Percentiles rank a stretch among this genome's conserved stretches.
These are phyloP conservation scores for Enteromius viviparus DNA, from an alignment of 2,797 vertebrate genomes.

Conservation along the genomic window DNA sequence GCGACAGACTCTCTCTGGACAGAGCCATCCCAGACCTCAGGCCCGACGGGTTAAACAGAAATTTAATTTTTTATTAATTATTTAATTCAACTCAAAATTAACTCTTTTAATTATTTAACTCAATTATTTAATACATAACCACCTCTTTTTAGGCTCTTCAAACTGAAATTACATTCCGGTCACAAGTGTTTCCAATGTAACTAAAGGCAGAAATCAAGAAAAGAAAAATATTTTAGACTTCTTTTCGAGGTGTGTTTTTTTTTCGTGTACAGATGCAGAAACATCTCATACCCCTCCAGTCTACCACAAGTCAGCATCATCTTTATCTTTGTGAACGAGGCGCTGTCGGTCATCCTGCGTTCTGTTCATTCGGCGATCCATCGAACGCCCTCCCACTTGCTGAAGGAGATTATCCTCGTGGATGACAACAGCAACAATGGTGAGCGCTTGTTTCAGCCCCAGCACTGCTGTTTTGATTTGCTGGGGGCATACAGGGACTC, in stretches of 20 bases:
- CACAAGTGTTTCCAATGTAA: neutral
- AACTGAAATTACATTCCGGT: neutral
- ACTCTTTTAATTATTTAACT: neutral
- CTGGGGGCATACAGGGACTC: neutral
- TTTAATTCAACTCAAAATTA: neutral
- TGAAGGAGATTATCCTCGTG: conserved; percentile 88
- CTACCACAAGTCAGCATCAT: conserved; percentile 86
- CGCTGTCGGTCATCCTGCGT: conserved; percentile 84
- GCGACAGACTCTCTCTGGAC: conserved; percentile 91
- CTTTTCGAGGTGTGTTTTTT: neutral
- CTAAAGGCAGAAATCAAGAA: neutral
- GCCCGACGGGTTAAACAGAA: conserved; percentile 86
- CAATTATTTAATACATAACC: neutral
- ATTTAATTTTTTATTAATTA: neutral
- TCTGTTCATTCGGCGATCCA: conserved; percentile 84
- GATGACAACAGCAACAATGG: conserved; percentile 87
- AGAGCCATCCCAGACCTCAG: conserved; percentile 90
- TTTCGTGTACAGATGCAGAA: conserved; percentile 79
- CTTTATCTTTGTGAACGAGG: conserved; percentile 90
- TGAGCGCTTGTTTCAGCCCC: conserved; percentile 54
- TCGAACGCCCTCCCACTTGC: conserved; percentile 82
- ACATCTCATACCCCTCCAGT: conserved; percentile 80
- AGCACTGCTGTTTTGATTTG: neutral
- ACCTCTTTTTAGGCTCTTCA: neutral
- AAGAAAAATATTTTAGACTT: conserved; percentile 2